Conservation (phyloP, 2,888 invertebrate species). For the Caenorhabditis wallacei region DNA sequence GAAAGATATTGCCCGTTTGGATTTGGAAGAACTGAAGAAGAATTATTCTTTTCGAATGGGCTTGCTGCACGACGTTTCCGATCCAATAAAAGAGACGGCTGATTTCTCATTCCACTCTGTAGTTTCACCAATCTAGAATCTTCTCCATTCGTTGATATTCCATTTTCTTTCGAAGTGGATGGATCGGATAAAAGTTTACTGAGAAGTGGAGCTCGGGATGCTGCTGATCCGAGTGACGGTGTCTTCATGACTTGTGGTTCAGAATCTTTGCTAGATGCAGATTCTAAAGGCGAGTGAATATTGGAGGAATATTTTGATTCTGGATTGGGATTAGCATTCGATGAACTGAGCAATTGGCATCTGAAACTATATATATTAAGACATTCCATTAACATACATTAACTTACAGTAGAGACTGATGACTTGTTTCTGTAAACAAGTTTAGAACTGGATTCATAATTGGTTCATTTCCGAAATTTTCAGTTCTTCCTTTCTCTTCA, state of each 20-base stretch:
- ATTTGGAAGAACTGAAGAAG: constrained; percentile 7
- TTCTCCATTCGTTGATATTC: neutral
- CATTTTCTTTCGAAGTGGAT: constrained; percentile 30
- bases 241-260: neutral
- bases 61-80: constrained; percentile 27
- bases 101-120: neutral
- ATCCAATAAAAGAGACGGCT: neutral
- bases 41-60: constrained; percentile 28
- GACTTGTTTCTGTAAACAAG: constrained; percentile 41
- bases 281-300: constrained; percentile 16
- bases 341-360: constrained; percentile 38
- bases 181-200: constrained; percentile 43
- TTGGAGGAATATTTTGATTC: neutral
- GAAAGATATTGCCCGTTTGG: constrained; percentile 38
- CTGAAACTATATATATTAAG: constrained; percentile 8
- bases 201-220: constrained; percentile 42
- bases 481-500: constrained; percentile 48
- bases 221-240: neutral
- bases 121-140: neutral
- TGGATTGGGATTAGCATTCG: neutral
- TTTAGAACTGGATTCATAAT: constrained; percentile 1
- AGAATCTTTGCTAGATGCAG: constrained; percentile 17
- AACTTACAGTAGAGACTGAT: constrained; percentile 44
- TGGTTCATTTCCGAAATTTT: constrained; percentile 26
- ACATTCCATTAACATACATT: neutral